Conservation (phyloP, 2,888 invertebrate species). For the Cephonodes hylas region DNA sequence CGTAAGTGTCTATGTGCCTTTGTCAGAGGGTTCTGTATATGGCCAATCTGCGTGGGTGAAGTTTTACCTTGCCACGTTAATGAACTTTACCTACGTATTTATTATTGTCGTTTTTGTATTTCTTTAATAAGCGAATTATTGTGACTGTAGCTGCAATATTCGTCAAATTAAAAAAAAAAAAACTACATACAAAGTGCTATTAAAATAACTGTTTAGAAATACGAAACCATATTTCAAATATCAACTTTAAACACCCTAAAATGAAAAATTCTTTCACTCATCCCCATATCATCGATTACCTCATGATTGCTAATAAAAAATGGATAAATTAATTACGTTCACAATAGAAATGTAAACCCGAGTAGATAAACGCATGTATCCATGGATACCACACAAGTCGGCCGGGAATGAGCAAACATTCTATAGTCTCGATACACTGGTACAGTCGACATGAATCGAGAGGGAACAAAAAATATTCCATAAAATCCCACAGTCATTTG, state of each 20-base stretch:
- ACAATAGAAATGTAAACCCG: slow-evolving; percentile 34
- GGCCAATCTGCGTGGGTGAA: slow-evolving; percentile 38
- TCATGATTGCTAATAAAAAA: slow-evolving; percentile 26
- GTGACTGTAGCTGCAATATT: not conserved
- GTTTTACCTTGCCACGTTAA: slow-evolving; percentile 11
- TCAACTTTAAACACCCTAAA: not conserved
- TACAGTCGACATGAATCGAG: slow-evolving; percentile 24
- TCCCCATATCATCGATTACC: not conserved
- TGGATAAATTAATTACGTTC: slow-evolving; percentile 45
- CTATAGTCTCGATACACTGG: slow-evolving; percentile 41
- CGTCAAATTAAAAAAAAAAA: not conserved
- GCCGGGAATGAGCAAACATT: slow-evolving; percentile 44
- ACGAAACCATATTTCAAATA: not conserved
- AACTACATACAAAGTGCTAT: too few species aligned
- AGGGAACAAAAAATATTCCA: slow-evolving; percentile 22
- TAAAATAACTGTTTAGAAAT: too few species aligned
- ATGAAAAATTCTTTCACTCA: not conserved
- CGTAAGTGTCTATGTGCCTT: slow-evolving; percentile 61
- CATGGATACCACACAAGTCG: slow-evolving; percentile 49
- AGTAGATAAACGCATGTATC: slow-evolving; percentile 61
- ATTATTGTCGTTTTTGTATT: not conserved
- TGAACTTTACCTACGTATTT: slow-evolving; percentile 20
- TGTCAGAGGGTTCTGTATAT: slow-evolving; percentile 48
- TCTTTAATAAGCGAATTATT: not conserved
- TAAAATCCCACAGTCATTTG: not conserved